Percentiles rank a stretch among this genome's conserved stretches.
These are phyloP conservation scores for Bembecia ichneumoniformis DNA, from an alignment of 2,888 invertebrate species.

Conservation along the genomic window DNA sequence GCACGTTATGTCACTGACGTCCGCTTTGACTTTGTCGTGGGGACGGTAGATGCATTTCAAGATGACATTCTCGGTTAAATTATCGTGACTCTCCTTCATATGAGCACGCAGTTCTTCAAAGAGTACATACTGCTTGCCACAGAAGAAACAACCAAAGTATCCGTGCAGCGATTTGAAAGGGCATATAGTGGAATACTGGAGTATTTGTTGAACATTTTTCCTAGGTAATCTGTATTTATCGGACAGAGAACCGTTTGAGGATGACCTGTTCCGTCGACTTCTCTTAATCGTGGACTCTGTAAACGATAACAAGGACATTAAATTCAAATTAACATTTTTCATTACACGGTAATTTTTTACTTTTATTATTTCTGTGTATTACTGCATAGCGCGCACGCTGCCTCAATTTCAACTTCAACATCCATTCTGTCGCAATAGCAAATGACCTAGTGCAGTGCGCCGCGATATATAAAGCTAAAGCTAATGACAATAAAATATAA, in stretches of 20 bases:
- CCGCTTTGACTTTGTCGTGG: not conserved
- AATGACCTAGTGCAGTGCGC: no score
- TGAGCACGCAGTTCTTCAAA: not conserved
- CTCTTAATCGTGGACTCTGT: no score
- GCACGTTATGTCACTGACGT: not conserved
- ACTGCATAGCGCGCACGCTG: no score
- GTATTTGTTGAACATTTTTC: not conserved
- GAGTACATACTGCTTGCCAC: not conserved
- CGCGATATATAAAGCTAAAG: no score
- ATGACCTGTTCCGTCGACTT: no score
- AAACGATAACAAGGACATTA: no score
- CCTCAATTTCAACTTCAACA: no score
- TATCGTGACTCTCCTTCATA: not conserved
- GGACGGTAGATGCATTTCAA: not conserved
- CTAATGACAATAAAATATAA: no score
- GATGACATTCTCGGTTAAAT: not conserved
- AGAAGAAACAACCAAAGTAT: not conserved
- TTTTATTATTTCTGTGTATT: no score
- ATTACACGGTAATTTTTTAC: no score
- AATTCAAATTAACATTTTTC: no score
- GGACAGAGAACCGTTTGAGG: not conserved
- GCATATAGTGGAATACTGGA: not conserved
- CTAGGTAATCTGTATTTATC: not conserved
- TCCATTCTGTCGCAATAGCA: no score
- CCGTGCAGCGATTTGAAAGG: not conserved